Evolutionary conservation across 2,113 vertebrate genomes (phyloP), one percentile per base, ranked within the genome.

Genomic region (Grammatotria lemairii): DNA sequence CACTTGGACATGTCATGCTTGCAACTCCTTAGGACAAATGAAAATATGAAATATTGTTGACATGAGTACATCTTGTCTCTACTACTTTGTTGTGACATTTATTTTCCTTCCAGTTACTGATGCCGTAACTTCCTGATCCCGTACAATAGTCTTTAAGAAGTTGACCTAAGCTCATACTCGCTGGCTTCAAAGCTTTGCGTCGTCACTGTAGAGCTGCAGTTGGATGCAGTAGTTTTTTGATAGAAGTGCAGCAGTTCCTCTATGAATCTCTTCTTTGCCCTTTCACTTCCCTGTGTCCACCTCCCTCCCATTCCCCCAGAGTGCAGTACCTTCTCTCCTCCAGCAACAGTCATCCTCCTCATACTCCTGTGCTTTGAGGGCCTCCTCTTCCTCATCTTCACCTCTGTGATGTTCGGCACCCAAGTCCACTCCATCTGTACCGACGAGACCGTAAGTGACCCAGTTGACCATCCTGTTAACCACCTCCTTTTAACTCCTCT

Each of bases 401-500:
- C 99, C 19, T 98, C 98, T 4, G 98, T 99, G 93, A 99, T 99
- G 98, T 99, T 99, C 87, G 99, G 99, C 89, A 99, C 99, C 82
- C 99, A 99, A 95, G 97, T 99, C 94, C 98, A 99, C 96, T 99
- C 99, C 93, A 99, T 99, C 97, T 99, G 98, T 97, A 98, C 98
- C 8, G 99, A 99, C 60, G 99, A 99, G 96, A 99, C 99, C 93
- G 99, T 99, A 96, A 97, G 99, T 96, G 65, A 91, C 65, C 45
- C 87, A 79, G 38, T 63, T 35, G 31, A 89, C 53, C 28, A 80
- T 60, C 7, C 47, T 54, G 11, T 85, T 68, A 53, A 82, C 28
- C 54, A 79, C 35, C 51, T 68, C 16, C 38, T 51, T 31, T 58
- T 84, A 57, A 31, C 55, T 81, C 70, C 65, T 42, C 60, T 53